A percentile compares a stretch with the other conserved stretches of the same genome.
Conservation (phyloP, 2,797 vertebrate genomes). For the Chromis chromis region DNA sequence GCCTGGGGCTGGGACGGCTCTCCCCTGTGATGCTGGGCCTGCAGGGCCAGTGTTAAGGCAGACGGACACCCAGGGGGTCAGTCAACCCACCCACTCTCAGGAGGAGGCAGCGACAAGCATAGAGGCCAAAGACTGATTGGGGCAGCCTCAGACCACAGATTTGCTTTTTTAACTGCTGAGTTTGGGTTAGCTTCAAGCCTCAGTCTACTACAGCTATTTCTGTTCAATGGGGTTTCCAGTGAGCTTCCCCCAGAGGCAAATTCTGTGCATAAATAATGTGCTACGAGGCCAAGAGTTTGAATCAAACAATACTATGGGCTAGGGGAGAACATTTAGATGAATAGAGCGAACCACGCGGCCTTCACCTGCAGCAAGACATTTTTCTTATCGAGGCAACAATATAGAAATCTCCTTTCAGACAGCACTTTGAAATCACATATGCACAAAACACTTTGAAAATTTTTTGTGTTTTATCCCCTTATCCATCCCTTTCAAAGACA, state of each 20-base stretch:
- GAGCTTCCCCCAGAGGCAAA: conserved; percentile 53
- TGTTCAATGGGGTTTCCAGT: conserved; percentile 58
- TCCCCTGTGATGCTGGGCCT: conserved; percentile 71
- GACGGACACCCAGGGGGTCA: conserved; percentile 76
- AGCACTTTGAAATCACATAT: conserved; percentile 50
- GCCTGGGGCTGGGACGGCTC: conserved; percentile 69
- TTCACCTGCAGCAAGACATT: conserved; percentile 71
- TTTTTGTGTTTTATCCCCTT: conserved; percentile 72
- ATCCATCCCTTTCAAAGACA: conserved; percentile 73
- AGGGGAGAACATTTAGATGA: conserved; percentile 57
- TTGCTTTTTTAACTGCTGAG: conserved; percentile 66
- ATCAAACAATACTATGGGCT: conserved; percentile 48
- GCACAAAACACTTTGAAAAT: conserved; percentile 52
- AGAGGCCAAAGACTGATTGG: conserved; percentile 67
- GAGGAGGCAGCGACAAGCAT: conserved; percentile 70
- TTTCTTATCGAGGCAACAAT: conserved; percentile 57
- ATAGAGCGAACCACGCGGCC: conserved; percentile 58
- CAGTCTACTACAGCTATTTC: conserved; percentile 54
- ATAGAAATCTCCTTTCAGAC: conserved; percentile 68
- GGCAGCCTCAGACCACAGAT: conserved; percentile 52
- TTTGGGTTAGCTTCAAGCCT: conserved; percentile 58
- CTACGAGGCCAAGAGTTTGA: conserved; percentile 46
- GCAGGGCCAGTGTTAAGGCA: conserved; percentile 76
- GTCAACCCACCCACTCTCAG: conserved; percentile 69
- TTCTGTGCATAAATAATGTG: conserved; percentile 63